Evolutionary conservation across 1,140 invertebrate genomes (phyloP).

Genomic region (Diorhabda carinulata): DNA sequence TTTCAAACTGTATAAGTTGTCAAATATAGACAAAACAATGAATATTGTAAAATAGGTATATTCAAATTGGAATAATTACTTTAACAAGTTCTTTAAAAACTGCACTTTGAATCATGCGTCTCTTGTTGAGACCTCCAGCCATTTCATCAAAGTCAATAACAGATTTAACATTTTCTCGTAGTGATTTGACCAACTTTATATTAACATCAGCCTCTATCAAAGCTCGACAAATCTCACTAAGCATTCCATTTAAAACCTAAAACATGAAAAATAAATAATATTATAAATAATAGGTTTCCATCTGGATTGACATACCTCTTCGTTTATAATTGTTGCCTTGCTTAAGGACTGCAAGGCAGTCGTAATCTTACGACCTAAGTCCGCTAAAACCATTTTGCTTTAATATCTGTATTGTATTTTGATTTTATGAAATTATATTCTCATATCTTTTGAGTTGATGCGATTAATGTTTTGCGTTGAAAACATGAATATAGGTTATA

Average conservation of each 20-base stretch:
- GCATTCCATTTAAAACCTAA: slow-evolving; percentile 96
- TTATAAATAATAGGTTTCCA: slow-evolving; percentile 28
- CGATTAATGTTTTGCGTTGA: not conserved
- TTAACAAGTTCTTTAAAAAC: slow-evolving; percentile 99
- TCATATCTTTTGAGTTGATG: not conserved
- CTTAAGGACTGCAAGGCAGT: slow-evolving; percentile 94
- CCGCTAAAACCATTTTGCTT: slow-evolving; percentile 95
- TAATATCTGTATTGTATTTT: slow-evolving; percentile 9
- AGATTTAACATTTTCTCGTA: slow-evolving; percentile 95
- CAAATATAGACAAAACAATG: too few relatives aligned
- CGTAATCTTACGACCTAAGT: slow-evolving; percentile 99
- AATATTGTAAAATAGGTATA: too few relatives aligned
- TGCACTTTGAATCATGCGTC: slow-evolving; percentile 97
- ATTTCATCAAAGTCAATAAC: slow-evolving; percentile 99
- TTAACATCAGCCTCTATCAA: slow-evolving; percentile 99
- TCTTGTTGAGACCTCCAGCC: slow-evolving; percentile 97
- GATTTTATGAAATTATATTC: not conserved
- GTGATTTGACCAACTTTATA: slow-evolving; percentile 91
- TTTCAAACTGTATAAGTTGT: too few relatives aligned
- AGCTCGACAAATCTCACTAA: slow-evolving; percentile 97
- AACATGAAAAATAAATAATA: slow-evolving; percentile 29
- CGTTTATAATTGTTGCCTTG: slow-evolving; percentile 98
- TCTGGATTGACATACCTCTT: slow-evolving; percentile 70
- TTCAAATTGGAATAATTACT: slow-evolving; percentile 51
- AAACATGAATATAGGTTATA: not conserved